Conservation (phyloP, 2,113 vertebrate species). For the Rana temporaria region DNA sequence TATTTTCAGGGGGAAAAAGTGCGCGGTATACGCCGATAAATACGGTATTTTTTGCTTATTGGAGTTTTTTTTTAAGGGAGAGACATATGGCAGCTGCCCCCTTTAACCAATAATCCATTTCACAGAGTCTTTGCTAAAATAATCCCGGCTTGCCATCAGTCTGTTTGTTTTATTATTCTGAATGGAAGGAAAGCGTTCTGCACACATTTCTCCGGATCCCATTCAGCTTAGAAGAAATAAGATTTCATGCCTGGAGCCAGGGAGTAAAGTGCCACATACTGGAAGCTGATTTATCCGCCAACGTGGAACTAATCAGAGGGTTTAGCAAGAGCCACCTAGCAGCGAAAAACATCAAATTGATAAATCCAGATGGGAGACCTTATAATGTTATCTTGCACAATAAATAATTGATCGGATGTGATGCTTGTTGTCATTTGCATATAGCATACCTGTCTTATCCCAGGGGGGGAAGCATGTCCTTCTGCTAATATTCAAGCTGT, state of each 20-base stretch:
- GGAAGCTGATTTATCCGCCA: slow-evolving; percentile 12
- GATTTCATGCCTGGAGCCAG: slow-evolving; percentile 10
- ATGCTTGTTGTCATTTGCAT: slow-evolving; percentile 20
- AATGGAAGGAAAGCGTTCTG: neutral
- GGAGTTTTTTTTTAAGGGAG: too few relatives aligned
- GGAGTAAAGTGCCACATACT: slow-evolving; percentile 6
- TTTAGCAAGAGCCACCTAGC: slow-evolving; percentile 12
- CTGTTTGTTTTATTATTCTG: neutral
- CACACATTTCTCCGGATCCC: slow-evolving; percentile 14
- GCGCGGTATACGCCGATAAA: too few relatives aligned
- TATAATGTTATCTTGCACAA: slow-evolving; percentile 29
- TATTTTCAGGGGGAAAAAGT: too few relatives aligned
- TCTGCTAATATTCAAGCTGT: slow-evolving; percentile 28
- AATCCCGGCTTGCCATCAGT: neutral
- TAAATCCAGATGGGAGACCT: slow-evolving; percentile 24
- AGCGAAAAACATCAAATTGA: neutral
- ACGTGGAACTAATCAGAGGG: slow-evolving; percentile 21
- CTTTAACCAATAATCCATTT: slow-evolving; percentile 16
- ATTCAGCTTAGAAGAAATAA: slow-evolving; percentile 3
- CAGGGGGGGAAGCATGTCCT: slow-evolving; percentile 1
- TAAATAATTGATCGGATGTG: slow-evolving; percentile 35
- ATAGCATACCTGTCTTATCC: slow-evolving; percentile 28
- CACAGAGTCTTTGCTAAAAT: neutral
- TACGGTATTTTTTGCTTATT: too few relatives aligned
- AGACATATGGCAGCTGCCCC: too few relatives aligned